A percentile compares a stretch with the other conserved stretches of the same genome.
Conservation (phyloP, 2,888 invertebrate species). For the Aspidiotus rigidus region DNA sequence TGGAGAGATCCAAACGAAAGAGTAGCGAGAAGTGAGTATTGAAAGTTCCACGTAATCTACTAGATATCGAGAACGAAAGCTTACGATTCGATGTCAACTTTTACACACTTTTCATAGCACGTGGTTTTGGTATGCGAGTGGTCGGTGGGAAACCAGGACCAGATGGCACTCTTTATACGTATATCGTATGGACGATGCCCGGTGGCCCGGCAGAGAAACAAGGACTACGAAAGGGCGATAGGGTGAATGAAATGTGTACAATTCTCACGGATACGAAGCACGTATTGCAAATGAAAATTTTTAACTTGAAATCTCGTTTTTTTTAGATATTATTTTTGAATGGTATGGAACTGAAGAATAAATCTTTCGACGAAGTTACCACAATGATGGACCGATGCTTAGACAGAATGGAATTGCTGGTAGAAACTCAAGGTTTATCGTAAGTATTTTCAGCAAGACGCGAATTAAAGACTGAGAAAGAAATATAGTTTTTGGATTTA, state of each 20-base stretch:
- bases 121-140: slow-evolving; percentile 89
- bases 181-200: slow-evolving; percentile 84
- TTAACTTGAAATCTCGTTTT: background rate
- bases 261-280: no score
- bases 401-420: slow-evolving; percentile 74
- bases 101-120: slow-evolving; percentile 48
- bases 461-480: no score
- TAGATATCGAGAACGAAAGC: background rate
- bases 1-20: slow-evolving; percentile 72
- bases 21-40: slow-evolving; percentile 72
- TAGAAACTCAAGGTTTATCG: slow-evolving; percentile 61
- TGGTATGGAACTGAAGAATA: slow-evolving; percentile 76
- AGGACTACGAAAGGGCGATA: slow-evolving; percentile 79
- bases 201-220: slow-evolving; percentile 86
- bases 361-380: slow-evolving; percentile 87
- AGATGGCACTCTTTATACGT: slow-evolving; percentile 78
- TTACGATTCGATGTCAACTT: background rate
- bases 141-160: slow-evolving; percentile 82
- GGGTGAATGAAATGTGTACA: slow-evolving; percentile 48
- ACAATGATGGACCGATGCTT: slow-evolving; percentile 80
- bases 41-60: background rate
- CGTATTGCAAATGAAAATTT: no score
- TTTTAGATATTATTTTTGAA: slow-evolving; percentile 79
- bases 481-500: no score
- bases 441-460: background rate